Base-by-base conservation (phyloP, 2,797 vertebrate species). In the Ptychadena robeensis region DNA sequence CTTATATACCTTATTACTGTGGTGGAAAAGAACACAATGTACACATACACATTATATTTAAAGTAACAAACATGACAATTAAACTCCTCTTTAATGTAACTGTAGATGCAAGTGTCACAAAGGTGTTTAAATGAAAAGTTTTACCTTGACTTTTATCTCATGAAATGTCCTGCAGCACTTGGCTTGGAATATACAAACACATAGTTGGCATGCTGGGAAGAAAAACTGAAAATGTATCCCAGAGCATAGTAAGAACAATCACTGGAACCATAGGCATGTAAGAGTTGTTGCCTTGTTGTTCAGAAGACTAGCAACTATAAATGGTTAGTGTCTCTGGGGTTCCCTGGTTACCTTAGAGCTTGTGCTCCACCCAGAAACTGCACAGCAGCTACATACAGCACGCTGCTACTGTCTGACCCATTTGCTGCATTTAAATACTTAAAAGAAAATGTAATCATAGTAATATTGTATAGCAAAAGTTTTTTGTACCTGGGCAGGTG, bases 291-390 rank as follows among this genome's bases (percentile, higher is more conserved):
- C 32, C 9, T 66, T 27, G 57, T 59, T 78, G 73, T 72, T 83
- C 63, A 65, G 63, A 15, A 61, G 27, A 18, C 57, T 12, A 27
- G 22, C 18, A 61, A 61, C 59, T 28, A 25, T 73, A 73, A 66
- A 40, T 66, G 72, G 38, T 61, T 30, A 53, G 1, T 69, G 63
- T 73, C 82, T 84, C 82, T 48, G 44, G 82, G 64, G 82, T n/a
- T 27, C 59, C 28, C 27, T 48, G 44, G 82, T 84, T 84, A 69
- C 76, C 77, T 35, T 74, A 74, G 82, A 68, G 82, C 63, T 79
- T 25, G 30, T 68, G 34, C 48, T 80, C 76, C 82, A 80, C 82
- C 82, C 40, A 79, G 34, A 80, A n/a, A 65, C 53, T 53, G 25
- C 37, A 48, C 15, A 25, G 35, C 34, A 31, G 8, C 44, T 34